Base-by-base conservation (phyloP, 2,888 invertebrate species). In the Kuschelorhynchus macadamiae region DNA sequence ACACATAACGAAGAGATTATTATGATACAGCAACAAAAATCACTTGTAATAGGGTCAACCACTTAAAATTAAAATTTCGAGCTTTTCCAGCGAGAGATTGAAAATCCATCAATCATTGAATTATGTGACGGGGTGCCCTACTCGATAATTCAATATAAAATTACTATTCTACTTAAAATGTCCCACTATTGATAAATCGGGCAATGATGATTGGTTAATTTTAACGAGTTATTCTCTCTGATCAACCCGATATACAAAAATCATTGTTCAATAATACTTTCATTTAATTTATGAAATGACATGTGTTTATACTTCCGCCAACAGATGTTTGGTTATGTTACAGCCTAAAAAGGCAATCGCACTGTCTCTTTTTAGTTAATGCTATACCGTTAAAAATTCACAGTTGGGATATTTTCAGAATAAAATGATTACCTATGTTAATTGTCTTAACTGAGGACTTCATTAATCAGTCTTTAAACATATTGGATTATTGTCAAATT, bases 101-200 rank as follows among this genome's bases (percentile, higher is more conserved):
- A 76, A 79, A 80, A 77, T 71, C 79, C 72, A 81, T 81, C 81
- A 79, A 81, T 81, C 80, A 81, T 73, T 64, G 63, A 42, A 67
- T 55, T 71, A 76, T 79, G 76, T 71, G 73, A 71, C 70, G 71
- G 71, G 71, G 74, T 76, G 68, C 70, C 59, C 71, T 56, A 52
- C 46, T 74, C 70, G 71, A 76, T 78, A 80, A 79, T 78, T 77
- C 75, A 78, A 80, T 79, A 78, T 77, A 79, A 80, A 81, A 75
- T 77, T 76, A 77, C 76, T 71, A 74, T 72, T 74, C 77, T 77
- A 75, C 75, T 75, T 74, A 74, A 73, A 72, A 74, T 74, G 79
- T 77, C 80, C 75, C 61, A 66, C 65, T 60, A 73, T 78, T 81
- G 81, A 81, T 80, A 80, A 79, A 81, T 81, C 76, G 77, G 75